Evolutionary conservation across 64 coral and sea anemone genomes (phyloP).

Genomic region (Montipora sp.): DNA sequence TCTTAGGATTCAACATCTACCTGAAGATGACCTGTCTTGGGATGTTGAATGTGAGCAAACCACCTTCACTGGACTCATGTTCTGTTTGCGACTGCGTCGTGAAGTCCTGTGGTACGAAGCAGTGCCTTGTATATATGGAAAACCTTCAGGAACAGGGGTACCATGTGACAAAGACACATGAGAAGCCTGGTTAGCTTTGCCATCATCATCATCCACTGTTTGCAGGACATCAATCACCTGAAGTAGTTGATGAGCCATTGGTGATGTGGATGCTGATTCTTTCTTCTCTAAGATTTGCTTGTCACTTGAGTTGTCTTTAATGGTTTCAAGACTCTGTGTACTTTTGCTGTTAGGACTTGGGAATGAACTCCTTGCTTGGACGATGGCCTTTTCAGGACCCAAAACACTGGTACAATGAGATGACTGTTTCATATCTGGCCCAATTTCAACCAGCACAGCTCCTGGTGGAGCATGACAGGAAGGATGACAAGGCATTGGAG

Average conservation of each 20-base stretch:
- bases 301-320: conserved; percentile 4
- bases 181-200: not conserved
- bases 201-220: conserved; percentile 58
- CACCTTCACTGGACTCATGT: conserved; percentile 56
- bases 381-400: not conserved
- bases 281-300: not conserved
- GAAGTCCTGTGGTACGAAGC: conserved; percentile 5
- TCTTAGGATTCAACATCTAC: not conserved
- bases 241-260: conserved; percentile 64
- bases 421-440: conserved; percentile 22
- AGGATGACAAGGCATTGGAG: not conserved
- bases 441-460: not conserved
- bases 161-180: conserved; percentile 10
- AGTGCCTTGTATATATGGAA: conserved; percentile 6
- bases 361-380: not conserved
- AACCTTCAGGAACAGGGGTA: not conserved
- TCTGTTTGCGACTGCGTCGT: conserved; percentile 56
- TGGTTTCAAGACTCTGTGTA: not conserved
- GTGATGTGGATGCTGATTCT: conserved; percentile 54
- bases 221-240: conserved; percentile 76
- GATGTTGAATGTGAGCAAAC: not conserved
- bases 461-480: not conserved
- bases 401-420: not conserved
- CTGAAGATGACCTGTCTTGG: conserved; percentile 6
- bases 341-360: not conserved